Evolutionary conservation across 2,888 invertebrate species (phyloP), one percentile per base, ranked within the genome.

Genomic region (Xestia xanthographa): DNA sequence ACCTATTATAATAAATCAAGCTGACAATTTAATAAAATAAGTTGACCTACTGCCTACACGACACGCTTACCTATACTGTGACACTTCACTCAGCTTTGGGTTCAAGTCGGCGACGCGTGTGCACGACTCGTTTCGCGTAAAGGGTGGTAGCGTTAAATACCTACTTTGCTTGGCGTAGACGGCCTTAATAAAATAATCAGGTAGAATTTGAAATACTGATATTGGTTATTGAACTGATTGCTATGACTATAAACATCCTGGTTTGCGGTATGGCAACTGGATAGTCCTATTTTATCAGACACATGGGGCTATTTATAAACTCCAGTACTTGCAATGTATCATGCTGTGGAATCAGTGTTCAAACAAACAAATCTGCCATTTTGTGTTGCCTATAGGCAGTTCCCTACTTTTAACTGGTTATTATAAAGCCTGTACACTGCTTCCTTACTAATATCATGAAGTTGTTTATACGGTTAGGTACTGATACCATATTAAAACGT

Each of bases 191-290:
- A 73, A 75, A 34, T 62, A 77, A 69, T 75, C 70, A 72, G 68
- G n/a, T 45, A 26, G 5, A 74, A 82, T 77, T 75, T 72, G 60
- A 66, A 69, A 72, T 69, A 72, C 50, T 74, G 60, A 68, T 75
- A 72, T 62, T 65, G 48, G 17, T 48, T 77, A 78, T 71, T 69
- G 56, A 81, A 72, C 20, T 65, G 20, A 50, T 50, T 53, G 48
- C 22, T 69, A 53, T 45, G 53, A 76, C 45, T 56, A 38, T 66
- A 58, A 45, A 17, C 41, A 41, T 50, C 8, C 12, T 68, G 12
- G 12, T 26, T 56, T 50, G 11, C 20, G 6, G 11, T 22, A 41
- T 56, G 22, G 26, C 17, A 20, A 66, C 56, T 38, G 45, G 9
- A 48, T 12, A 60, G 22, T 48, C 38, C 20, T 29, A n/a, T 22